These are phyloP conservation scores for Orthonevra nobilis DNA, from an alignment of 2,888 invertebrate species.

Conservation along the genomic window DNA sequence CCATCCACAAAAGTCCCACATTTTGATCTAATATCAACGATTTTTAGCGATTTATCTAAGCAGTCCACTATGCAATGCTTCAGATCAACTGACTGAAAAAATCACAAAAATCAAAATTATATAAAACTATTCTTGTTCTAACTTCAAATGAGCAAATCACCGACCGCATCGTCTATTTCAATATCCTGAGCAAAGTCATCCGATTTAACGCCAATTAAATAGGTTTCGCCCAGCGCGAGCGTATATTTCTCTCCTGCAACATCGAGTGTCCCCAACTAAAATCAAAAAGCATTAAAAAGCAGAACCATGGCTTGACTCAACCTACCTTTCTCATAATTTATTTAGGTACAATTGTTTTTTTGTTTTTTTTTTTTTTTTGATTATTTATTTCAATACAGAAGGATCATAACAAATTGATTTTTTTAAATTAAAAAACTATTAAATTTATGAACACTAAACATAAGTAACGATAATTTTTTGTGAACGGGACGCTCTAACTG, in stretches of 20 bases:
- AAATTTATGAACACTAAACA: too few relatives aligned
- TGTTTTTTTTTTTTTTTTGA: too few relatives aligned
- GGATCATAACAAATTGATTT: too few relatives aligned
- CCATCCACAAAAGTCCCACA: conserved; percentile 52
- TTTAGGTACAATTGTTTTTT: too few relatives aligned
- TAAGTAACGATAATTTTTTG: too few relatives aligned
- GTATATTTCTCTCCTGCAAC: conserved; percentile 26
- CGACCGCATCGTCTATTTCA: conserved; percentile 55
- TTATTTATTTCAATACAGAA: too few relatives aligned
- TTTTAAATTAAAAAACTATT: too few relatives aligned
- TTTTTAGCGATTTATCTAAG: conserved; percentile 1
- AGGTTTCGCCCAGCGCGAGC: conserved; percentile 32
- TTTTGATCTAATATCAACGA: conserved; percentile 50
- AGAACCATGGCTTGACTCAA: too few relatives aligned
- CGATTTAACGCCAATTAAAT: conserved; percentile 34
- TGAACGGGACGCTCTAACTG: too few relatives aligned
- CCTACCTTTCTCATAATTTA: too few relatives aligned
- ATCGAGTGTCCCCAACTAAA: conserved; percentile 39
- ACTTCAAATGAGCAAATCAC: too few relatives aligned
- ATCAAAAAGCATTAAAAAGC: not conserved
- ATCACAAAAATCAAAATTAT: not conserved
- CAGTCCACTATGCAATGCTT: conserved; percentile 55
- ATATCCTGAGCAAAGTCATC: conserved; percentile 35
- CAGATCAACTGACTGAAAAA: conserved; percentile 45
- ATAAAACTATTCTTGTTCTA: too few relatives aligned